Evolutionary conservation across 2,113 vertebrate genomes (phyloP).

Genomic region (Sula dactylatra): DNA sequence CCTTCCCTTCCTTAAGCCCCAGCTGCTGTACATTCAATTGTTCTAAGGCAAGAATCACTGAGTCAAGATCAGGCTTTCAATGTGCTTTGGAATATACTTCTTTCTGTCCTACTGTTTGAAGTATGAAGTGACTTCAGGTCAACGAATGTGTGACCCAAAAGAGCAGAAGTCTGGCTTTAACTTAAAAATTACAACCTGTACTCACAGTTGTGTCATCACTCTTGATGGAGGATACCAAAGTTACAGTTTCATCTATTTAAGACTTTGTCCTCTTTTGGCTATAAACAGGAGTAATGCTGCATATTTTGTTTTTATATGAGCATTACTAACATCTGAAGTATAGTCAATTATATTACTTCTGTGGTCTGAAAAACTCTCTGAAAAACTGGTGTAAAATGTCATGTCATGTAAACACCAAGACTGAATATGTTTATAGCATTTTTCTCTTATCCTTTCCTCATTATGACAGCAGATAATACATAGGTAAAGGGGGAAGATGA

Average conservation of each 20-base stretch:
- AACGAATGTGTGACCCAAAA: not conserved
- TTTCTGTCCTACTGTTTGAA: not conserved
- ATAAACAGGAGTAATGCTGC: not conserved
- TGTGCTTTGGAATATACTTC: not conserved
- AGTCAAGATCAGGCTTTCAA: not conserved
- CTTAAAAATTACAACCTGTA: not conserved
- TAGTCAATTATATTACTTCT: not conserved
- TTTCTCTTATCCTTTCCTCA: not conserved
- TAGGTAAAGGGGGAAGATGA: rapidly evolving
- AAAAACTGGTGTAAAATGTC: not conserved
- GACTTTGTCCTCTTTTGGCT: not conserved
- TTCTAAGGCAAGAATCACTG: not conserved
- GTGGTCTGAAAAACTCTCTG: not conserved
- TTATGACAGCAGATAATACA: not conserved
- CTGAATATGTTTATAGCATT: not conserved
- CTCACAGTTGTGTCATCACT: not conserved
- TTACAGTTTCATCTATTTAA: not conserved
- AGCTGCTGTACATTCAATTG: not conserved
- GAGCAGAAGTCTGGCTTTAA: not conserved
- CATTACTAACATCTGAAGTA: not conserved
- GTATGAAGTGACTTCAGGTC: not conserved
- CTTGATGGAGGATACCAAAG: not conserved
- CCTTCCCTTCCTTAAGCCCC: not conserved
- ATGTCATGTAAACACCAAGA: not conserved
- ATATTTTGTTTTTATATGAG: not conserved